Base-by-base conservation (phyloP, 2,888 invertebrate genomes). In the Penaeus monodon region DNA sequence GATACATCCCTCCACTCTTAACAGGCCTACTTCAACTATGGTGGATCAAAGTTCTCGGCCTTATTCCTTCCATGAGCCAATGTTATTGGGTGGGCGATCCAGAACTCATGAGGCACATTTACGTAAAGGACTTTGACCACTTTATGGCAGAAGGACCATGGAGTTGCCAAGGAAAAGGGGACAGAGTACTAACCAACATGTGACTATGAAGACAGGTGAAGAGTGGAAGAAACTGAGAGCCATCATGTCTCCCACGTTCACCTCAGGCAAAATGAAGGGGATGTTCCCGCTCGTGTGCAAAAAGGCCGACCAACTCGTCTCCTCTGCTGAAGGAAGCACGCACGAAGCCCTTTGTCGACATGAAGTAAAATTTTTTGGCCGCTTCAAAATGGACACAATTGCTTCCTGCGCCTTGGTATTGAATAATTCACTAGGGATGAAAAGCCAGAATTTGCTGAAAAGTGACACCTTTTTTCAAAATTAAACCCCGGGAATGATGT, bases 301-400 rank as follows among this genome's bases (percentile, higher is more conserved):
- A 14, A 38, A 68, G 38, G 44, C 38, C 33, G 29, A 33, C 20
- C 14, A 27, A 2, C 24, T 20, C 38, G 74, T 44, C 10, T 38
- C 84, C 33, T 73, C 29, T 22, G 73, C 29, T 73, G 3, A 38
- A 33, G 38, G 73, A 73, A 24, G 29, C 27, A 10, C 24, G 33
- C 27, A 73, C 33, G 17, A 73, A 73, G 38, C 27, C 73, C 14
- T 73, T 12, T 12, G 73, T 92, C 0, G 94, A 82, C 73, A 86
- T 81, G 44, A 81, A 81, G 29, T 24, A 33, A 20, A 24, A 73
- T 24, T 86, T 24, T 86, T 68, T 33, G 82, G 81, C 27, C 73
- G 64, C 22, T 86, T 64, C 68, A 74, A 68, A 24, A 79, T 84
- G 79, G 84, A 78, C 44, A 64, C 84, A 6, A 88, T 88, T 17